phyloP scores from a whole-genome alignment of 2,113 vertebrate species.

The Phycodurus eques region DNA sequence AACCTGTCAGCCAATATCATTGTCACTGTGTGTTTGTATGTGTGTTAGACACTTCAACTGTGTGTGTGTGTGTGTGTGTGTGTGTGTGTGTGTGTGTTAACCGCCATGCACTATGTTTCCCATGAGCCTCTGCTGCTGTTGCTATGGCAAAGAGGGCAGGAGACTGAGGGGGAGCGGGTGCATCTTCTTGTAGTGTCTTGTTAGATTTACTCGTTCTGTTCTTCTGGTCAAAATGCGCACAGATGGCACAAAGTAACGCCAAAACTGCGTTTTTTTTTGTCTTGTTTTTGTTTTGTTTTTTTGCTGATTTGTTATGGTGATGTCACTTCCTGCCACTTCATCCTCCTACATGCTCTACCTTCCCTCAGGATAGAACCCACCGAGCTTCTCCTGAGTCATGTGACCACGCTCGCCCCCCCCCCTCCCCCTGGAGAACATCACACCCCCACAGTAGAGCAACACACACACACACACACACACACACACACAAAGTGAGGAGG shows the following conservation, averaged over 20 bases:
- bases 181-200: background rate
- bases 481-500: slow-evolving; percentile 28
- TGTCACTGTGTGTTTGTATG: slow-evolving; percentile 11
- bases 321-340: slow-evolving; percentile 22
- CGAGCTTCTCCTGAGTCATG: slow-evolving; percentile 53
- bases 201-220: background rate
- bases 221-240: background rate
- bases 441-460: slow-evolving; percentile 49
- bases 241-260: background rate
- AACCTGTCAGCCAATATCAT: slow-evolving; percentile 29
- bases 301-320: background rate
- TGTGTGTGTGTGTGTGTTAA: background rate
- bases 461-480: background rate
- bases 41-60: background rate
- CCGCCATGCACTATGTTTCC: background rate
- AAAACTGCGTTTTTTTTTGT: background rate
- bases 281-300: background rate
- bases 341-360: slow-evolving; percentile 43
- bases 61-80: background rate
- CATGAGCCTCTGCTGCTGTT: background rate
- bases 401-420: slow-evolving; percentile 38
- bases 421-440: slow-evolving; percentile 39
- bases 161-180: background rate
- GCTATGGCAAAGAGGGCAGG: background rate
- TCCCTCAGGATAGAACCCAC: slow-evolving; percentile 45